Evolutionary conservation across 2,113 vertebrate species (phyloP).

Genomic region (Phalacrocorax pelagicus): DNA sequence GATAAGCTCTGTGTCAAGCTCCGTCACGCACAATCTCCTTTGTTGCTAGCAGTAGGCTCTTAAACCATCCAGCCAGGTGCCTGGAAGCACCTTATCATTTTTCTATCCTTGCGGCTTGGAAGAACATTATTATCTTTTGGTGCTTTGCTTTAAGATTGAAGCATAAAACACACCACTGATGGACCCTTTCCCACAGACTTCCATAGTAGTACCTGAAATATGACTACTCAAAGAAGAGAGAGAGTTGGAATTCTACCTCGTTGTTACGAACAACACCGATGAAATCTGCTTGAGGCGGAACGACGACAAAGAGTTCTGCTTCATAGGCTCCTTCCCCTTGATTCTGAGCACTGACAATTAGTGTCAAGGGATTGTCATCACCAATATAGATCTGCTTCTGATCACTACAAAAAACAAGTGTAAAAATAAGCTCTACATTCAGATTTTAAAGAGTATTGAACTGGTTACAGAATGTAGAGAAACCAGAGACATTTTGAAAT

Average conservation of each 20-base stretch:
- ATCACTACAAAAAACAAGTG: conserved; percentile 71
- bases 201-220: not conserved
- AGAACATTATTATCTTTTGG: not conserved
- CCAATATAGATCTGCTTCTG: conserved; percentile 92
- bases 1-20: not conserved
- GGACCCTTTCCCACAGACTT: not conserved
- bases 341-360: conserved; percentile 87
- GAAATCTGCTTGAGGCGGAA: conserved; percentile 92
- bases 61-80: not conserved
- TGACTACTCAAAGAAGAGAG: not conserved
- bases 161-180: not conserved
- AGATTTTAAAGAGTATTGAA: not conserved
- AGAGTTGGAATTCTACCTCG: conserved; percentile 74
- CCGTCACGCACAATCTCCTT: not conserved
- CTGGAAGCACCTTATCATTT: too few relatives aligned
- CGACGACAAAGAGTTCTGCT: conserved; percentile 87
- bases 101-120: not conserved
- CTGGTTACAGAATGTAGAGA: not conserved
- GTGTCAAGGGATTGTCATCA: conserved; percentile 91
- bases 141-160: not conserved
- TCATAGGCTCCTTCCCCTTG: conserved; percentile 95
- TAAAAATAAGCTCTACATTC: not conserved
- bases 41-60: not conserved
- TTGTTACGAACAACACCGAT: conserved; percentile 88
- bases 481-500: not conserved